Conservation (phyloP, 2,113 vertebrate species). For the Platanista minor region DNA sequence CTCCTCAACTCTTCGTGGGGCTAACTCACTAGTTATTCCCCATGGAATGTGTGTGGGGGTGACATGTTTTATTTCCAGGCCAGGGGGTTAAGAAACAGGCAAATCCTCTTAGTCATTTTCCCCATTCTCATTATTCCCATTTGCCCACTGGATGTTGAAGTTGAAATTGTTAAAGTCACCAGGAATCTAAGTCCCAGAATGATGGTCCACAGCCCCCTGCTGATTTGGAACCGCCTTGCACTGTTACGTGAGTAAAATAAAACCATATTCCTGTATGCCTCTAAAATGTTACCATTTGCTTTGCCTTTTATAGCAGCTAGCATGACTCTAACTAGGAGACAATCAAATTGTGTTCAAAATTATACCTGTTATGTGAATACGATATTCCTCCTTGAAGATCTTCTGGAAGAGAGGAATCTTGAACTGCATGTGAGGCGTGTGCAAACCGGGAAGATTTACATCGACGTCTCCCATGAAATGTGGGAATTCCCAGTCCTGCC, state of each 20-base stretch:
- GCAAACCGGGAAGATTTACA: conserved; percentile 95
- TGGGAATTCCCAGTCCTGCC: conserved; percentile 98
- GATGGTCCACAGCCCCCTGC: fast-evolving
- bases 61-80: not conserved
- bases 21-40: too few species aligned
- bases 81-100: not conserved
- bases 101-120: not conserved
- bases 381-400: conserved; percentile 96
- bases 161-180: not conserved
- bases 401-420: conserved; percentile 93
- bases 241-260: not conserved
- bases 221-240: not conserved
- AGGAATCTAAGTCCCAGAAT: not conserved
- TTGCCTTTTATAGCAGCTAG: not conserved
- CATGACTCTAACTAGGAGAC: not conserved
- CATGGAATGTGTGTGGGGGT: too few species aligned
- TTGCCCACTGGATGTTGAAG: not conserved
- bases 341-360: not conserved
- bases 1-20: not conserved
- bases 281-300: not conserved
- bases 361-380: conserved; percentile 96
- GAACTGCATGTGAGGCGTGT: conserved; percentile 93
- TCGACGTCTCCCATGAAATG: conserved; percentile 98
- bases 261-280: not conserved
- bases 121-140: not conserved